Conservation (phyloP, 2,888 invertebrate genomes). For the Lutraria lutraria region DNA sequence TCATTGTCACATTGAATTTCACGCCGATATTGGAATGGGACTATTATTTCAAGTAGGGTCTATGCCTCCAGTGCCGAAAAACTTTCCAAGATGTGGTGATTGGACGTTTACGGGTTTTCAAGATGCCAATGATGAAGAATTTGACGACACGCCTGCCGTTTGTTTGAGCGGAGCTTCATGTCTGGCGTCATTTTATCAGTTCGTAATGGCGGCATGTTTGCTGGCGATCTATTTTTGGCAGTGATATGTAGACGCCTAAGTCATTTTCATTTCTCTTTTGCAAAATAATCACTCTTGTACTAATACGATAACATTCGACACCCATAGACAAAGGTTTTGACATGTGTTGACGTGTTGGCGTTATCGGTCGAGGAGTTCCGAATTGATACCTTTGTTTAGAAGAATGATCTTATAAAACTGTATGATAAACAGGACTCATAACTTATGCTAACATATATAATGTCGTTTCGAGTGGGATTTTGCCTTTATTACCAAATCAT, state of each 20-base stretch:
- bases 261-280: no score
- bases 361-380: no score
- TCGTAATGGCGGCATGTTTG: neutral
- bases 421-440: no score
- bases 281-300: no score
- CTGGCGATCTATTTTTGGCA: neutral
- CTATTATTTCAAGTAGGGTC: conserved; percentile 94
- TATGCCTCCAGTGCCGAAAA: conserved; percentile 90
- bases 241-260: neutral
- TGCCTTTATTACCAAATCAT: no score
- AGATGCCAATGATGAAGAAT: conserved; percentile 31
- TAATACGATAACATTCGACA: no score
- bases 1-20: conserved; percentile 97
- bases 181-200: neutral
- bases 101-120: conserved; percentile 83
- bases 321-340: no score
- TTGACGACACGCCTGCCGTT: neutral
- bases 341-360: no score
- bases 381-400: no score
- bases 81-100: conserved; percentile 93
- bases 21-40: conserved; percentile 96
- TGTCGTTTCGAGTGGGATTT: no score
- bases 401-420: no score
- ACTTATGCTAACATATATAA: no score
- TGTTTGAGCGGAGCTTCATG: conserved; percentile 30